Evolutionary conservation across 2,888 invertebrate genomes (phyloP), one percentile per base, ranked within the genome.

Genomic region (Eucriotettix oculatus): DNA sequence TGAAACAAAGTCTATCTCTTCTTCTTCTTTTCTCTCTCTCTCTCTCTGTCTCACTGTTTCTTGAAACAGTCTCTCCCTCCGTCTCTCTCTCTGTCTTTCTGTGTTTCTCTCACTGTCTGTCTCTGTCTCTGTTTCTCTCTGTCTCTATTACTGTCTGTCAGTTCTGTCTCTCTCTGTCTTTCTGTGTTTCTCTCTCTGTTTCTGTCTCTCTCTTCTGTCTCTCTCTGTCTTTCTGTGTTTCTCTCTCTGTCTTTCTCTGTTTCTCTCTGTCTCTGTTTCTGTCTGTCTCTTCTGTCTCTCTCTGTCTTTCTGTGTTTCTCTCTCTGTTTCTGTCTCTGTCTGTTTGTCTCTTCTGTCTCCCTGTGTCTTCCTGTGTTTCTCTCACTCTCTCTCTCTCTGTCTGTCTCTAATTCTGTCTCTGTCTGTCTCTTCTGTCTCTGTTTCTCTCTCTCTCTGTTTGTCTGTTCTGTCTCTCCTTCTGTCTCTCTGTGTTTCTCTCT

Each of bases 401-500:
- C n/a, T n/a, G n/a, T n/a, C n/a, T n/a, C n/a, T n/a, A n/a, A n/a
- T n/a, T n/a, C n/a, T n/a, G n/a, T n/a, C n/a, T n/a, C n/a, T n/a
- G n/a, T n/a, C n/a, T n/a, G n/a, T n/a, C n/a, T n/a, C n/a, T n/a
- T n/a, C n/a, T n/a, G n/a, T n/a, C n/a, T n/a, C n/a, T n/a, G n/a
- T n/a, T n/a, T n/a, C n/a, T n/a, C n/a, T n/a, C n/a, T n/a, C n/a
- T n/a, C n/a, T n/a, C n/a, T n/a, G n/a, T n/a, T n/a, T n/a, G n/a
- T n/a, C n/a, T n/a, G n/a, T n/a, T n/a, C n/a, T n/a, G n/a, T n/a
- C n/a, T n/a, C n/a, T n/a, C n/a, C n/a, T n/a, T n/a, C n/a, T n/a
- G n/a, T n/a, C n/a, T n/a, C n/a, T n/a, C n/a, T n/a, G n/a, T n/a
- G 78, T 82, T 64, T 82, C 82, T 66, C 72, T 82, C 66, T 79